phyloP scores from a whole-genome alignment of 2,797 vertebrate genomes.

The Hydrocynus forskahlii region DNA sequence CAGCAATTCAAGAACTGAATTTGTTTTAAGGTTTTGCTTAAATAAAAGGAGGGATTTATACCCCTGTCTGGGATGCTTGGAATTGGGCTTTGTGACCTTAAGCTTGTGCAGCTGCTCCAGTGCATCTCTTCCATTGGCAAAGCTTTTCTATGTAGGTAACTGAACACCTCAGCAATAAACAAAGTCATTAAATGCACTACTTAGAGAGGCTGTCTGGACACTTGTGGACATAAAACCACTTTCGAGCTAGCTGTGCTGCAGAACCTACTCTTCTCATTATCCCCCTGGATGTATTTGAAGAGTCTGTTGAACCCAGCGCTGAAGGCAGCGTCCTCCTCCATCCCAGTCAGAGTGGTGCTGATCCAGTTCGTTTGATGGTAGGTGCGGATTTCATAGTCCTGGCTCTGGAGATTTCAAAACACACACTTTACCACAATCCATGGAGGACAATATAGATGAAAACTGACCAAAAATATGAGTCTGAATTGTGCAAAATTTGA shows the following conservation, averaged over 20 bases:
- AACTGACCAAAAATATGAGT: no score
- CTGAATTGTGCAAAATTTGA: no score
- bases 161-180: background rate
- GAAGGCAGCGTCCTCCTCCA: conserved; percentile 65
- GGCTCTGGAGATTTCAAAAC: conserved; percentile 55
- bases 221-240: background rate
- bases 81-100: background rate
- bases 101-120: background rate
- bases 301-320: conserved; percentile 73
- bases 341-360: conserved; percentile 73
- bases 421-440: background rate
- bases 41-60: background rate
- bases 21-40: no score
- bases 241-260: conserved; percentile 39
- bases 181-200: background rate
- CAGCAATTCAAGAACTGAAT: no score
- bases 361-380: conserved; percentile 75
- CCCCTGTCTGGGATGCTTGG: background rate
- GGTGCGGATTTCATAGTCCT: conserved; percentile 78
- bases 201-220: background rate
- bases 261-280: conserved; percentile 74
- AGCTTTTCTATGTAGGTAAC: background rate
- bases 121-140: background rate
- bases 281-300: conserved; percentile 80
- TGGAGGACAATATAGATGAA: background rate